A percentile compares a stretch with the other conserved stretches of the same genome.
Conservation (phyloP, 2,888 invertebrate species). For the Pseudococcus jackbeardsleyi region DNA sequence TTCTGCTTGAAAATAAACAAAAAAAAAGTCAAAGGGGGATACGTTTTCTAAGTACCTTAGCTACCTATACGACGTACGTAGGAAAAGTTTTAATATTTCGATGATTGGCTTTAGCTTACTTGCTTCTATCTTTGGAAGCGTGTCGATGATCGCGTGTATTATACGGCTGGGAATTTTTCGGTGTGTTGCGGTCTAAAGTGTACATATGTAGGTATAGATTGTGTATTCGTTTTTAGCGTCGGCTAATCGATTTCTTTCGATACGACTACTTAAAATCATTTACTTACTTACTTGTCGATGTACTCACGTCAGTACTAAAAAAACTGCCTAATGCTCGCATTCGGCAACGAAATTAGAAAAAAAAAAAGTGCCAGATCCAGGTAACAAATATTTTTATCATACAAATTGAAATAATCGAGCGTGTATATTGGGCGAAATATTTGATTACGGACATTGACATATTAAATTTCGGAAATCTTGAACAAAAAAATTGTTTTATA, state of each 20-base stretch:
- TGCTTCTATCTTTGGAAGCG: neutral
- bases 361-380: no score
- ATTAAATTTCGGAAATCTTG: no score
- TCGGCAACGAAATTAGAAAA: no score
- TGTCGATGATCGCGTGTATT: slow-evolving; percentile 26
- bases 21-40: no score
- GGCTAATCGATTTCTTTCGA: slow-evolving; percentile 48
- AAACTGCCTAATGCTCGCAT: no score
- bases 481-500: no score
- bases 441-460: no score
- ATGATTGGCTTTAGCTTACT: neutral
- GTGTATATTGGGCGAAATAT: no score
- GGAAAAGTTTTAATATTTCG: neutral
- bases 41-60: neutral
- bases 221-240: neutral
- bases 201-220: neutral
- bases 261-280: neutral
- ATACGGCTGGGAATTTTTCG: neutral
- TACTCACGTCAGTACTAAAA: neutral
- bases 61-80: neutral
- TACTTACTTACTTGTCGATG: neutral
- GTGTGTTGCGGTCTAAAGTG: neutral
- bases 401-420: no score
- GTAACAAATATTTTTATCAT: no score
- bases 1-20: neutral